These are phyloP conservation scores for Empidonax traillii DNA, from an alignment of 2,113 vertebrate species.

Conservation along the genomic window DNA sequence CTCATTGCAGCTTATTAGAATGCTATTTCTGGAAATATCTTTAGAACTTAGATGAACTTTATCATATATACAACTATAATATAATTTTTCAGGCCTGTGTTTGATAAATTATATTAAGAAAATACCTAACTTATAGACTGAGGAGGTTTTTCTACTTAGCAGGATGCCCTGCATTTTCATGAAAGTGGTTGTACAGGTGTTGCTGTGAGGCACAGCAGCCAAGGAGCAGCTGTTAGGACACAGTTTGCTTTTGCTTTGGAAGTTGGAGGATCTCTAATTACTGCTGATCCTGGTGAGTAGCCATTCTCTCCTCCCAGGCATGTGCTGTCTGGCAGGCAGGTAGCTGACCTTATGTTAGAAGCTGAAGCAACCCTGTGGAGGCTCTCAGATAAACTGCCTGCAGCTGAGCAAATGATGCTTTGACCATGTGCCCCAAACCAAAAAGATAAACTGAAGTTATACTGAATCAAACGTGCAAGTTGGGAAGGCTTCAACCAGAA, in stretches of 20 bases:
- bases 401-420: not conserved
- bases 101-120: not conserved
- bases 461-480: not conserved
- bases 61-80: not conserved
- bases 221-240: not conserved
- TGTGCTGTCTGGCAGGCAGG: not conserved
- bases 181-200: not conserved
- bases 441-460: not conserved
- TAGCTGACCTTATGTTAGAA: not conserved
- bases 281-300: not conserved
- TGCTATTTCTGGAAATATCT: not conserved
- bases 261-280: not conserved
- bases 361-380: not conserved
- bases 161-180: not conserved
- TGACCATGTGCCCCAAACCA: not conserved
- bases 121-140: not conserved
- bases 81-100: not conserved
- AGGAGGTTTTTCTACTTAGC: not conserved
- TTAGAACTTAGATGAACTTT: not conserved
- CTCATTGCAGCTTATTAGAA: not conserved
- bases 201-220: not conserved
- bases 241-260: not conserved
- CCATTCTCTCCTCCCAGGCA: not conserved
- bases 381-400: not conserved
- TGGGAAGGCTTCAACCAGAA: not conserved